Conservation (phyloP, 1,140 invertebrate genomes). For the Amphibalanus amphitrite region DNA sequence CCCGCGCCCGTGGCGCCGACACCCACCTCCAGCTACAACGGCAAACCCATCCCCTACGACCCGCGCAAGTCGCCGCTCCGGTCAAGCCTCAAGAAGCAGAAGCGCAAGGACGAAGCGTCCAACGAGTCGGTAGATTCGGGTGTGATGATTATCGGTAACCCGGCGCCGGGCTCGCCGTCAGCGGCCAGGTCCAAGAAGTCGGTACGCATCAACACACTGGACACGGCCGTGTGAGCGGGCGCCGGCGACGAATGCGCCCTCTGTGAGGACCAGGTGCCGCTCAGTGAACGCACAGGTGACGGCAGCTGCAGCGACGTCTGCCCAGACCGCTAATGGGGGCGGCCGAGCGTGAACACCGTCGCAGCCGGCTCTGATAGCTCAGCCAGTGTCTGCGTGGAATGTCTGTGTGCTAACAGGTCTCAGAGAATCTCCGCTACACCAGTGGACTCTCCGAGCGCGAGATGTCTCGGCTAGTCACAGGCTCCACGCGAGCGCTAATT, state of each 20-base stretch:
- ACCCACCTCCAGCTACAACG: neutral
- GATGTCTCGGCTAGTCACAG: no score
- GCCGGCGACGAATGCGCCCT: neutral
- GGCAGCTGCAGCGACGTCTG: no score
- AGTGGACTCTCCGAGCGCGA: no score
- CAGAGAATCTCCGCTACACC: no score
- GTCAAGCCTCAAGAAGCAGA: conserved; percentile 61
- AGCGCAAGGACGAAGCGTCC: conserved; percentile 51
- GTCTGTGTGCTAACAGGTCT: no score
- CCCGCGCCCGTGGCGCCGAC: neutral
- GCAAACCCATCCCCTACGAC: conserved; percentile 27
- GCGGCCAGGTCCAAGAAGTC: conserved; percentile 85
- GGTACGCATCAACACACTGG: conserved; percentile 60
- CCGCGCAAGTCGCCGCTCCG: conserved; percentile 44
- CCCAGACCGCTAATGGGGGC: no score
- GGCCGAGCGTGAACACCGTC: no score
- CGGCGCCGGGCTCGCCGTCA: conserved; percentile 53
- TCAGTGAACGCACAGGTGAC: no score
- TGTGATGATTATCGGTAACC: conserved; percentile 70
- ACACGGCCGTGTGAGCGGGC: conserved; percentile 48
- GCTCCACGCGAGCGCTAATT: no score
- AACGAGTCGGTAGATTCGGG: conserved; percentile 60
- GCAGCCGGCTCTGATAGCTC: no score
- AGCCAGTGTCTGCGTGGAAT: no score
- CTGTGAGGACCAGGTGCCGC: neutral